phyloP scores from a whole-genome alignment of 64 coral and sea anemone species.

The Montipora cactus region DNA sequence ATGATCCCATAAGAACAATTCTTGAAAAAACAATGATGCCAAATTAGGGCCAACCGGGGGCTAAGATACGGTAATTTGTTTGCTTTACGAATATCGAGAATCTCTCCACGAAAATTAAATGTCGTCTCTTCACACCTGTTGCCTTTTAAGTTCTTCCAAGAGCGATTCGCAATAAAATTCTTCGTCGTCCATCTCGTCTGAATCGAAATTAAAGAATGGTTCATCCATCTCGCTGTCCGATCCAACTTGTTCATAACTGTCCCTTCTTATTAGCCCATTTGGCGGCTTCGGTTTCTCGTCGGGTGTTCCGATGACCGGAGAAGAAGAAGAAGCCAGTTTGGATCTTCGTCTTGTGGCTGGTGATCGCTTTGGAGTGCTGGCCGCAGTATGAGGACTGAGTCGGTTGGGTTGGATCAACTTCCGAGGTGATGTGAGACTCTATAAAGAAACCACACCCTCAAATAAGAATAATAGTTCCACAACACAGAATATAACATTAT shows the following conservation, averaged over 20 bases:
- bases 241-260: conserved; percentile 84
- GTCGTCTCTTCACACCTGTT: conserved; percentile 69
- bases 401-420: conserved; percentile 64
- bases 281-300: conserved; percentile 89
- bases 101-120: not conserved
- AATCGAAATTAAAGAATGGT: conserved; percentile 92
- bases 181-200: conserved; percentile 82
- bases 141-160: conserved; percentile 92
- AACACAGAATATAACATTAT: not conserved
- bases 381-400: conserved; percentile 52
- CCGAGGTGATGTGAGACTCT: conserved; percentile 81
- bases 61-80: not conserved
- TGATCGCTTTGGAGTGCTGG: conserved; percentile 62
- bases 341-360: conserved; percentile 26
- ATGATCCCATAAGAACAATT: too few relatives aligned
- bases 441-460: not conserved
- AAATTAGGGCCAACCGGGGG: not conserved
- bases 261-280: conserved; percentile 76
- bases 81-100: too few relatives aligned
- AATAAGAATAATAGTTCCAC: not conserved
- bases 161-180: conserved; percentile 90
- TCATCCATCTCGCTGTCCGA: conserved; percentile 94
- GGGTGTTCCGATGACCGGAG: conserved; percentile 64
- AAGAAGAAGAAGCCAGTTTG: conserved; percentile 35
- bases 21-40: too few relatives aligned